A percentile compares a stretch with the other conserved stretches of the same genome.
Conservation (phyloP, 2,797 vertebrate species). For the Ptychobarbus kaznakovi region DNA sequence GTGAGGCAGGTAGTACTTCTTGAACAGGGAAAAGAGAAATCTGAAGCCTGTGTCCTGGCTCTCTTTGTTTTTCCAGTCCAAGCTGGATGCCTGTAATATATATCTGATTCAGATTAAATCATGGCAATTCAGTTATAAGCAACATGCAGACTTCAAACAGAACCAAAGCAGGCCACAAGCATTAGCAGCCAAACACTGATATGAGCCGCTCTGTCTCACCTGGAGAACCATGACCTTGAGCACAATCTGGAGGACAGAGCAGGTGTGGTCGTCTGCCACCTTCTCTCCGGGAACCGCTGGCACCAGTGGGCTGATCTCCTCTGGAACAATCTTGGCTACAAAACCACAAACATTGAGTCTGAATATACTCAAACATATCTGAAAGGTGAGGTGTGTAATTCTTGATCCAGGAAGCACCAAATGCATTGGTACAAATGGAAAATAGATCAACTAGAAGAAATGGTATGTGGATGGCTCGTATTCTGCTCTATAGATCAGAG, state of each 20-base stretch:
- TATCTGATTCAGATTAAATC: constrained; percentile 52
- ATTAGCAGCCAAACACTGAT: neutral
- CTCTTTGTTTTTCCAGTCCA: constrained; percentile 97
- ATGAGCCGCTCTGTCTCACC: constrained; percentile 73
- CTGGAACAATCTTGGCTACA: constrained; percentile 92
- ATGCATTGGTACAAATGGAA: neutral
- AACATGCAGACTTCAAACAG: neutral
- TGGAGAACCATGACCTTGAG: constrained; percentile 97
- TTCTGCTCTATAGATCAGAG: neutral
- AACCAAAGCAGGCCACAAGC: neutral
- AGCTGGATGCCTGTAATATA: constrained; percentile 88
- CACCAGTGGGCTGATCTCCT: constrained; percentile 93
- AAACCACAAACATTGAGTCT: constrained; percentile 42
- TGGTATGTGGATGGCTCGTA: neutral
- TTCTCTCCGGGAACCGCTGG: constrained; percentile 92
- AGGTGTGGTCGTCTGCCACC: constrained; percentile 92
- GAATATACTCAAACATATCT: neutral
- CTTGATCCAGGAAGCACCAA: neutral
- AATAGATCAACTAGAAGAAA: neutral
- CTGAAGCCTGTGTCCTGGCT: constrained; percentile 96
- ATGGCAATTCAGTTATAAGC: constrained; percentile 47
- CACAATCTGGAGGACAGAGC: constrained; percentile 92
- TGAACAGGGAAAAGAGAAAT: constrained; percentile 96
- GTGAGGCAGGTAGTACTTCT: constrained; percentile 98
- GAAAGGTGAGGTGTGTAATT: constrained; percentile 10